These are phyloP conservation scores for Mnemiopsis leidyi DNA, from an alignment of 37 sponge, comb jelly and placozoan species.

Conservation along the genomic window DNA sequence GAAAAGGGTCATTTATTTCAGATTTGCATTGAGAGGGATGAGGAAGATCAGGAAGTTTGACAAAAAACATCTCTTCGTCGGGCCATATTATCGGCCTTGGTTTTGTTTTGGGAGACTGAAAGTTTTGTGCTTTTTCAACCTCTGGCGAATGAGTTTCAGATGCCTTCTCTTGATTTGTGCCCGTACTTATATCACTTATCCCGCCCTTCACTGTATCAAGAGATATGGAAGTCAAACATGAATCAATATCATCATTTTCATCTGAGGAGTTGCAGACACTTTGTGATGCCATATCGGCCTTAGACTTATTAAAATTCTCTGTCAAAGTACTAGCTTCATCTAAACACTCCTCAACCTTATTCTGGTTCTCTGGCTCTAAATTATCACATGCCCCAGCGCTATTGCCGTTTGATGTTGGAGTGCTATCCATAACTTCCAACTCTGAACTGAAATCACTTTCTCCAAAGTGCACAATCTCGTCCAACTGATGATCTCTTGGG, in stretches of 20 bases:
- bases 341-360: not conserved
- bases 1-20: not conserved
- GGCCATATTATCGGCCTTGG: constrained; percentile 36
- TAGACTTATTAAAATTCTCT: not conserved
- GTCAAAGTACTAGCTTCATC: not conserved
- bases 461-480: constrained; percentile 8
- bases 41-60: not conserved
- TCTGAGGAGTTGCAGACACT: not conserved
- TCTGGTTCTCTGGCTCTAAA: not conserved
- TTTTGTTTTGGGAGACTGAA: not conserved
- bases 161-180: not conserved
- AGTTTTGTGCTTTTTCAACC: not conserved
- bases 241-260: not conserved
- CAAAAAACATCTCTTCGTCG: constrained; percentile 51
- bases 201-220: not conserved
- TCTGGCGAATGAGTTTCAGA: not conserved
- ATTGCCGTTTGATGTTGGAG: not conserved
- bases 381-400: not conserved
- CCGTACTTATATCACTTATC: not conserved
- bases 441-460: not conserved
- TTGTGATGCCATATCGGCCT: not conserved
- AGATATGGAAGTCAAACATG: too few relatives aligned
- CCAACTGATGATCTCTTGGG: not conserved
- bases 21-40: not conserved
- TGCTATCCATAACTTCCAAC: constrained; percentile 34